Evolutionary conservation across 2,888 invertebrate genomes (phyloP), one percentile per base, ranked within the genome.

Genomic region (Eupeodes latifasciatus): DNA sequence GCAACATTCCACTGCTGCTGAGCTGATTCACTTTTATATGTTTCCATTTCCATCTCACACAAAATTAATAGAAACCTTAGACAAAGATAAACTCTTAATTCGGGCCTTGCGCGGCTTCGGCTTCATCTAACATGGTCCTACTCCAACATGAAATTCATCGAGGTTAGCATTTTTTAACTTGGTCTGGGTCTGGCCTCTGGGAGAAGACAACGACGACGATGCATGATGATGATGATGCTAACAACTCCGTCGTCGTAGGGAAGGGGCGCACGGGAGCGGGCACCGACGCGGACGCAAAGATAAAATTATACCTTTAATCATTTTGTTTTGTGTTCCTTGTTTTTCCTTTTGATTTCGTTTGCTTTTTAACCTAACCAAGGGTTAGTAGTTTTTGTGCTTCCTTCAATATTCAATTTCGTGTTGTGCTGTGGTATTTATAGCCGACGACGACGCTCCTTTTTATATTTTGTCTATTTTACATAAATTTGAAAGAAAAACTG

Each of bases 121-220:
- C 62, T 66, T 66, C 49, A 9, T 49, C 0, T 14, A 7, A 40
- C 40, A 40, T 49, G 49, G 66, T 66, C 88, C 88, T 85, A 88
- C 81, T 88, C 88, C 85, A 88, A 88, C 85, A 88, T 40, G 61
- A 85, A 88, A 88, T 85, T 85, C 75, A 81, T 81, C 71, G 77
- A 88, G 88, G 88, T 78, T 69, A 76, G 75, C 81, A 85, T 87
- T 87, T 67, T 66, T 74, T 62, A 76, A 62, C 61, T 76, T 57
- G 0, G 7, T 47, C 81, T 76, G 61, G 55, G 27, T 27, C 3
- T 27, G 27, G 27, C 3, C 27, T 27, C 27, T 40, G 40, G 2
- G 27, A 81, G 64, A 62, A 81, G 67, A 72, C 61, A 66, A 81
- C 27, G 27, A 27, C 27, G 27, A 27, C 62, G 16, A 76, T 64